Conservation (phyloP, 1,140 invertebrate species). For the Diachasma alloeum region DNA sequence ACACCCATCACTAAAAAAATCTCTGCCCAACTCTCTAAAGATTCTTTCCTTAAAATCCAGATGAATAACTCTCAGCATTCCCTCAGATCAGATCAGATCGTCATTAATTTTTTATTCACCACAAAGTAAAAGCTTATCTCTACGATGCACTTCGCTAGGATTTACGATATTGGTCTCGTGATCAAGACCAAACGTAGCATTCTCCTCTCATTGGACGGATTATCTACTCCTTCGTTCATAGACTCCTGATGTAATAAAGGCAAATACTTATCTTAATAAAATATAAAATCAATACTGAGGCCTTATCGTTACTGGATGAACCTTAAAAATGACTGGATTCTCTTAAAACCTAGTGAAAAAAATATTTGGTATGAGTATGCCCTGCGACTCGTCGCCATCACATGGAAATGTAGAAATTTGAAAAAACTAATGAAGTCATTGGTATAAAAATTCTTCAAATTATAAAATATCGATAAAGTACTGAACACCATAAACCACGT, state of each 20-base stretch:
- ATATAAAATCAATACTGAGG: neutral
- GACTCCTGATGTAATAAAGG: neutral
- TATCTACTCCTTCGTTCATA: neutral
- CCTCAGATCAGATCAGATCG: neutral
- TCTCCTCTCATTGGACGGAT: slow-evolving; percentile 1
- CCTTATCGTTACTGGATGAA: neutral
- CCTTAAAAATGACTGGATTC: neutral
- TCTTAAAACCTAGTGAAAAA: neutral
- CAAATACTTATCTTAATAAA: neutral
- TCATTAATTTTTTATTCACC: neutral
- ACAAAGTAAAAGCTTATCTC: slow-evolving; percentile 5
- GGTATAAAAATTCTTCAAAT: slow-evolving; percentile 5
- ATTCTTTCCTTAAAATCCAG: neutral
- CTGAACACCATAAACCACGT: too few relatives aligned
- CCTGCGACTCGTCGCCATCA: neutral
- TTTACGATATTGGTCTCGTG: slow-evolving; percentile 14
- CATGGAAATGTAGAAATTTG: neutral
- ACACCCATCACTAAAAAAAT: neutral
- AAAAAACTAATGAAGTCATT: slow-evolving; percentile 3
- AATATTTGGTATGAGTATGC: slow-evolving; percentile 14
- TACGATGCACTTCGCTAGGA: slow-evolving; percentile 14
- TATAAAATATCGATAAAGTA: neutral
- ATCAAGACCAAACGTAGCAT: slow-evolving; percentile 26
- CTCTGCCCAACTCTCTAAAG: neutral
- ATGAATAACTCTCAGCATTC: neutral